Evolutionary conservation across 2,113 vertebrate species (phyloP).

Genomic region (Lophochroa leadbeateri): DNA sequence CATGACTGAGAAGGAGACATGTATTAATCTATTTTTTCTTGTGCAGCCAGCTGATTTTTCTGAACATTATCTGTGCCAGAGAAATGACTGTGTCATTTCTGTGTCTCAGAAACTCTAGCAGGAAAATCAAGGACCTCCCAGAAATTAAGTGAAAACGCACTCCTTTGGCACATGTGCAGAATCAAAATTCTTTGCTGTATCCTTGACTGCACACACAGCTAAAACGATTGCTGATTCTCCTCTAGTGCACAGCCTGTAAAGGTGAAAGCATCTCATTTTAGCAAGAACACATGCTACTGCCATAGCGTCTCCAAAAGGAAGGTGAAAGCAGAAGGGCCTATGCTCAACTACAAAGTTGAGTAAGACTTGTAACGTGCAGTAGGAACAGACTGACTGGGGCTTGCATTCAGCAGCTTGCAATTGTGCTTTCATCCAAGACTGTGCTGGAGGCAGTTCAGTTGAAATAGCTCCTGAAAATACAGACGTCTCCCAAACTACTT

Average conservation of each 20-base stretch:
- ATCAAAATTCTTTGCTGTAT: neutral
- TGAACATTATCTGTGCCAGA: neutral
- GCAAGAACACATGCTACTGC: neutral
- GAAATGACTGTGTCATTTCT: neutral
- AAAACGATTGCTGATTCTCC: neutral
- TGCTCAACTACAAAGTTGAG: neutral
- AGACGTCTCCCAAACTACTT: conserved; percentile 51
- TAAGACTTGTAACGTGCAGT: neutral
- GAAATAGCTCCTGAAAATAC: conserved; percentile 54
- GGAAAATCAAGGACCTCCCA: neutral
- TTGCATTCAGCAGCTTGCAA: neutral
- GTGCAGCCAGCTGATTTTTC: neutral
- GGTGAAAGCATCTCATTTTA: neutral
- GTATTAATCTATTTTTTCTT: neutral
- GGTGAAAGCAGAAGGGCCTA: neutral
- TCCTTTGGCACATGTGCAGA: neutral
- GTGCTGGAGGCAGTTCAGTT: conserved; percentile 50
- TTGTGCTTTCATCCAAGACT: conserved; percentile 31
- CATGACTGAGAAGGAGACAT: neutral
- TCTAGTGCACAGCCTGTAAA: neutral
- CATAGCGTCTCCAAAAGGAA: neutral
- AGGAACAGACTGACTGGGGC: neutral
- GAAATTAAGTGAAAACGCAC: neutral
- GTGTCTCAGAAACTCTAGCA: neutral
- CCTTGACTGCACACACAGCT: neutral